phyloP scores from a whole-genome alignment of 1,140 invertebrate genomes.

The Euura lappo region DNA sequence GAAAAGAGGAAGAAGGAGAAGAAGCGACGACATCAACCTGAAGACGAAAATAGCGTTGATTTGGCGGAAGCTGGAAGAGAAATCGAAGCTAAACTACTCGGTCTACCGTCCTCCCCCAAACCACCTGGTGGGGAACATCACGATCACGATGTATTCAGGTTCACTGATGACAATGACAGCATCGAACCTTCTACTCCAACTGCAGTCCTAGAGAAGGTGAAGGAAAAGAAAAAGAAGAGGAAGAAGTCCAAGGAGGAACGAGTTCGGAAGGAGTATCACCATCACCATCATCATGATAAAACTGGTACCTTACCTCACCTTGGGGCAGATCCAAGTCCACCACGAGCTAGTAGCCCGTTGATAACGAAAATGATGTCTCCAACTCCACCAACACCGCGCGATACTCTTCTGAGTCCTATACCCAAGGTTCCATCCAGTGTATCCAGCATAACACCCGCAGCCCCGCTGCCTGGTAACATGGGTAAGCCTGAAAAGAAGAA shows the following conservation, averaged over 20 bases:
- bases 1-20: slow-evolving; percentile 68
- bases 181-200: slow-evolving; percentile 52
- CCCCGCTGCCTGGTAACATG: slow-evolving; percentile 34
- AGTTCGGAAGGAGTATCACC: slow-evolving; percentile 70
- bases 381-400: slow-evolving; percentile 54
- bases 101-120: slow-evolving; percentile 53
- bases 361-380: slow-evolving; percentile 49
- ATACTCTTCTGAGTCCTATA: slow-evolving; percentile 64
- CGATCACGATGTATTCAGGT: slow-evolving; percentile 64
- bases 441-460: slow-evolving; percentile 50
- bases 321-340: slow-evolving; percentile 51
- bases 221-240: slow-evolving; percentile 83
- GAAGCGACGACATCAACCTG: slow-evolving; percentile 66
- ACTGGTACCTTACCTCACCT: slow-evolving; percentile 49
- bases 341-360: slow-evolving; percentile 52
- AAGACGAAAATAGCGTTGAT: slow-evolving; percentile 81
- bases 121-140: slow-evolving; percentile 37
- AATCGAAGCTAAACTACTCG: slow-evolving; percentile 78
- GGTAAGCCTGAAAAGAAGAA: slow-evolving; percentile 60
- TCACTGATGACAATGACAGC: slow-evolving; percentile 69
- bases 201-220: slow-evolving; percentile 60
- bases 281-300: slow-evolving; percentile 55
- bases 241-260: slow-evolving; percentile 82
- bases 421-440: slow-evolving; percentile 60
- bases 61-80: slow-evolving; percentile 79